Percentiles rank a stretch among this genome's conserved stretches.
Conservation (phyloP, 2,113 vertebrate genomes). For the Zosterops japonicus region DNA sequence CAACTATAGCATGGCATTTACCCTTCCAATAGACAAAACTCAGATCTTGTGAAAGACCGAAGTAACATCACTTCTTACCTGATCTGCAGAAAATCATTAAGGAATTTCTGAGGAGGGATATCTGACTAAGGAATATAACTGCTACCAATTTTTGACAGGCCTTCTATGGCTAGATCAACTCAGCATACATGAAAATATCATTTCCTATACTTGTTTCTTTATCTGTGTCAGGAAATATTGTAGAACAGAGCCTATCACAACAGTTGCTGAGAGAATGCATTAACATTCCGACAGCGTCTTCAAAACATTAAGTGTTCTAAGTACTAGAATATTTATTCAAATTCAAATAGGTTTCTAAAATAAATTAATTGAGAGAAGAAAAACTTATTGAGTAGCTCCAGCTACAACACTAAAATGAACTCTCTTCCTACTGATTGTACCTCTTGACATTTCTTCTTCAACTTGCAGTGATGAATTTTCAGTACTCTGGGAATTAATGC, state of each 20-base stretch:
- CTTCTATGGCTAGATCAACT: background rate
- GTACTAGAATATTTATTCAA: conserved; percentile 26
- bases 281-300: background rate
- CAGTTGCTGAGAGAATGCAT: background rate
- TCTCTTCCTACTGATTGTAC: background rate
- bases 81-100: background rate
- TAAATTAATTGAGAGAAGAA: conserved; percentile 23
- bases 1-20: background rate
- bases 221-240: background rate
- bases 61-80: background rate
- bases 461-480: background rate
- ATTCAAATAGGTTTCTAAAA: conserved; percentile 36
- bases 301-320: background rate
- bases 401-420: background rate
- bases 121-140: background rate
- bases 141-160: background rate
- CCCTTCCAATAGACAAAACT: background rate
- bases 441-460: conserved; percentile 46
- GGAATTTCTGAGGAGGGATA: background rate
- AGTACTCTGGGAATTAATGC: background rate
- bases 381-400: background rate
- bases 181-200: background rate
- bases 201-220: background rate
- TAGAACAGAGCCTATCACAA: background rate
- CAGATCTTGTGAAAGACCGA: background rate